Evolutionary conservation across 1,140 invertebrate genomes (phyloP).

Genomic region (Paracyclopina nana): DNA sequence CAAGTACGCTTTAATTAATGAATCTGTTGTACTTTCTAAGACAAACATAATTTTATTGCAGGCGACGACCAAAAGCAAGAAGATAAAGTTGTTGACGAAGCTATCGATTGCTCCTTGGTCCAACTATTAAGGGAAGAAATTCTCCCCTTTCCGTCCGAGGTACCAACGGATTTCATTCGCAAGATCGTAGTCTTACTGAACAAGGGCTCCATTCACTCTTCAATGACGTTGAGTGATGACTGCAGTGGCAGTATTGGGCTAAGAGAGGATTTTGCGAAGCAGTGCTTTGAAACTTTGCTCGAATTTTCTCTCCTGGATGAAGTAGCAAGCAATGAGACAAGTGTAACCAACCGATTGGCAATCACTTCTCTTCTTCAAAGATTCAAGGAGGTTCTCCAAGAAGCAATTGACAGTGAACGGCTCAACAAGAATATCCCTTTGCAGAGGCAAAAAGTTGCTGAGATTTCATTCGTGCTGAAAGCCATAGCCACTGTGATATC

Average conservation of each 20-base stretch:
- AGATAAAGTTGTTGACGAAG: constrained; percentile 59
- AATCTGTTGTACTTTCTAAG: constrained; percentile 17
- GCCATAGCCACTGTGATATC: constrained; percentile 75
- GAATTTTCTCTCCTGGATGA: constrained; percentile 53
- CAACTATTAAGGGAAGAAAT: constrained; percentile 65
- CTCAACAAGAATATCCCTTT: constrained; percentile 71
- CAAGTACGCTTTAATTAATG: constrained; percentile 30
- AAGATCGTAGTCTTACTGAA: constrained; percentile 73
- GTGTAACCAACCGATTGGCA: constrained; percentile 55
- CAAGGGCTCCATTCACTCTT: constrained; percentile 79
- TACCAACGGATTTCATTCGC: constrained; percentile 67
- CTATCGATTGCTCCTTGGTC: constrained; percentile 66
- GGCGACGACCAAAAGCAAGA: background rate
- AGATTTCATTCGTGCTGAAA: constrained; percentile 91
- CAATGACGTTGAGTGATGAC: constrained; percentile 31
- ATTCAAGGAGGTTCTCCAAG: constrained; percentile 73
- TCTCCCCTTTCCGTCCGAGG: constrained; percentile 49
- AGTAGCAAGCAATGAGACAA: constrained; percentile 21
- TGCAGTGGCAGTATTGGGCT: constrained; percentile 59
- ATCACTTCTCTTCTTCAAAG: constrained; percentile 72
- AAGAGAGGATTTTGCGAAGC: constrained; percentile 83
- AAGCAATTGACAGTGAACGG: constrained; percentile 69
- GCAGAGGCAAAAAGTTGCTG: constrained; percentile 75
- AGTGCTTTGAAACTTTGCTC: constrained; percentile 83
- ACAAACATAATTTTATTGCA: too few relatives aligned